Evolutionary conservation across 2,888 invertebrate genomes (phyloP).

Genomic region (Mongoloraphidia duomilia): DNA sequence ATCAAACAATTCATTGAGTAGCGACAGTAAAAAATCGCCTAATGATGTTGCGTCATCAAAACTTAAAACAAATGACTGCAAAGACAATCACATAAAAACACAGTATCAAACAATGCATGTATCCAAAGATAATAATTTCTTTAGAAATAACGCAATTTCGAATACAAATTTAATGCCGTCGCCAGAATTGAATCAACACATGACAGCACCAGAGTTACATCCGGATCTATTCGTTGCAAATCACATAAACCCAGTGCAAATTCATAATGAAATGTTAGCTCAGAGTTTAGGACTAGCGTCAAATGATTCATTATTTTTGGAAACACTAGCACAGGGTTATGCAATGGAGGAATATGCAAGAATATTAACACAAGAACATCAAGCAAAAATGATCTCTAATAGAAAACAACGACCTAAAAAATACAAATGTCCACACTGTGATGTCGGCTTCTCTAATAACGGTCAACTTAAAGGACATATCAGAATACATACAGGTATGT

Average conservation of each 20-base stretch:
- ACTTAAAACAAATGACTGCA: too few relatives aligned
- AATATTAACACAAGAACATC: conserved; percentile 49
- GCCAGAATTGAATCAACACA: too few relatives aligned
- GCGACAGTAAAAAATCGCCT: too few relatives aligned
- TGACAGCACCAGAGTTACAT: too few relatives aligned
- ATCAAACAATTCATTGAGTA: too few relatives aligned
- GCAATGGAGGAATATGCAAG: conserved; percentile 58
- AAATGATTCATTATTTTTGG: conserved; percentile 22
- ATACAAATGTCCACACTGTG: conserved; percentile 80
- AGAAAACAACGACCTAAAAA: conserved; percentile 77
- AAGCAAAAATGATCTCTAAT: conserved; percentile 44
- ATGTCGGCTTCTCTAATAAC: conserved; percentile 86
- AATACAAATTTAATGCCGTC: too few relatives aligned
- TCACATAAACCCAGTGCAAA: not conserved
- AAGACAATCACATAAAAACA: too few relatives aligned
- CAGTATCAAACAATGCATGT: too few relatives aligned
- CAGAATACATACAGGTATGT: conserved; percentile 72
- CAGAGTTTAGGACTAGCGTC: not conserved
- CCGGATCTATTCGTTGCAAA: too few relatives aligned
- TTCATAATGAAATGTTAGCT: not conserved
- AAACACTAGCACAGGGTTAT: conserved; percentile 28
- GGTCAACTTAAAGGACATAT: conserved; percentile 84
- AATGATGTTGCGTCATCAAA: too few relatives aligned
- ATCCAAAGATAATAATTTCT: too few relatives aligned
- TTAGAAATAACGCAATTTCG: too few relatives aligned